Conservation (phyloP, 37 sponge, comb jelly and placozoan species). For the Spongia lamella region DNA sequence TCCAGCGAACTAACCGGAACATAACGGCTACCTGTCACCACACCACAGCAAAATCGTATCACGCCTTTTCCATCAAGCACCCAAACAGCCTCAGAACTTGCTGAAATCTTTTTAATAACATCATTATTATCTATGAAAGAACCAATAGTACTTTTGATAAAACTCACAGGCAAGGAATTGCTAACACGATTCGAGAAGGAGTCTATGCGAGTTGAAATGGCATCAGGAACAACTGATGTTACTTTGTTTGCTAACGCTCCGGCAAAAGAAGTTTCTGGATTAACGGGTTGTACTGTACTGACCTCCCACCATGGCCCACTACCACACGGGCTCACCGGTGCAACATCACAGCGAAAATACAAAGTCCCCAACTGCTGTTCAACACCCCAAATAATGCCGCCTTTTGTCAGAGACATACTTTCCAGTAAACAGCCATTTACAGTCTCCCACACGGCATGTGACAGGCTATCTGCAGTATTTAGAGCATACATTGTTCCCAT, state of each 20-base stretch:
- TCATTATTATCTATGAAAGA: too few species aligned
- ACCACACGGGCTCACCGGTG: slow-evolving; percentile 36
- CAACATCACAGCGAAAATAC: slow-evolving; percentile 62
- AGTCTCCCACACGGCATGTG: slow-evolving; percentile 48
- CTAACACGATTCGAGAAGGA: too few species aligned
- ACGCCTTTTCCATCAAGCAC: neutral
- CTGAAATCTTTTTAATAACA: too few species aligned
- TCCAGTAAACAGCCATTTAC: slow-evolving; percentile 33
- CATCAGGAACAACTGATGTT: too few species aligned
- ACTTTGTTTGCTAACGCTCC: too few species aligned
- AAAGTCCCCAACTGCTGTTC: slow-evolving; percentile 37
- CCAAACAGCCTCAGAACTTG: slow-evolving; percentile 12
- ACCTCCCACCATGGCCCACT: slow-evolving; percentile 80
- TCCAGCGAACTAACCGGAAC: slow-evolving; percentile 36
- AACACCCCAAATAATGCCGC: slow-evolving; percentile 65
- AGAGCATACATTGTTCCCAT: slow-evolving; percentile 32
- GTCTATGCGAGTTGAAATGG: too few species aligned
- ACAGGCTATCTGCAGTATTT: slow-evolving; percentile 21
- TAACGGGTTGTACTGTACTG: neutral
- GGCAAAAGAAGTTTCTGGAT: too few species aligned
- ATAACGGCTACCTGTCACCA: slow-evolving; percentile 62
- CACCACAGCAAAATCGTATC: slow-evolving; percentile 14
- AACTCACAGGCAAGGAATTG: too few species aligned
- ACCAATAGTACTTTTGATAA: too few species aligned
- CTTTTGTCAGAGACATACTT: slow-evolving; percentile 32